Conservation (phyloP, 2,888 invertebrate species). For the Drosophila kokeensis region DNA sequence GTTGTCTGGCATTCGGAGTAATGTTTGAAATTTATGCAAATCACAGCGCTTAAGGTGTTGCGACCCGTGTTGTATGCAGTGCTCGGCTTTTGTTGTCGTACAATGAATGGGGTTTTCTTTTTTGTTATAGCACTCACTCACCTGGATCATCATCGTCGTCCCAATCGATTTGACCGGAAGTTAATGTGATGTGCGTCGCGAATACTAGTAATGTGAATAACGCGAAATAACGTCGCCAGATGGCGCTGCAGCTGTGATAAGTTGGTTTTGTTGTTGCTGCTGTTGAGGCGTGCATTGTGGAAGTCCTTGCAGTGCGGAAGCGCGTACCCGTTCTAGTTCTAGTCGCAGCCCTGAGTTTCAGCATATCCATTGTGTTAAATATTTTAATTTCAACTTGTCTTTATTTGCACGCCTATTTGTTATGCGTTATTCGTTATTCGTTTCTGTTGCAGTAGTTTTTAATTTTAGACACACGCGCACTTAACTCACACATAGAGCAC, state of each 20-base stretch:
- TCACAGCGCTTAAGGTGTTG: slow-evolving; percentile 57
- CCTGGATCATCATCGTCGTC: slow-evolving; percentile 86
- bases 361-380: slow-evolving; percentile 74
- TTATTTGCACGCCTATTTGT: slow-evolving; percentile 23
- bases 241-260: slow-evolving; percentile 42
- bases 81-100: slow-evolving; percentile 54
- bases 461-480: slow-evolving; percentile 70
- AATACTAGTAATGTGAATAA: slow-evolving; percentile 80
- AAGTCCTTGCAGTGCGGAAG: slow-evolving; percentile 64
- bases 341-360: slow-evolving; percentile 58
- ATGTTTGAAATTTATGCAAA: slow-evolving; percentile 71
- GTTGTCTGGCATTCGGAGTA: slow-evolving; percentile 31
- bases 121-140: slow-evolving; percentile 74
- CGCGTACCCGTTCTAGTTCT: slow-evolving; percentile 42
- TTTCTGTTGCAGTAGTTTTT: slow-evolving; percentile 64
- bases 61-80: slow-evolving; percentile 43
- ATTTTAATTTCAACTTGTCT: slow-evolving; percentile 52
- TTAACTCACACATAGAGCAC: slow-evolving; percentile 16
- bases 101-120: slow-evolving; percentile 37
- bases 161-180: slow-evolving; percentile 85
- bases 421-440: slow-evolving; percentile 17
- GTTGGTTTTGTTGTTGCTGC: slow-evolving; percentile 21
- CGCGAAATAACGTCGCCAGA: slow-evolving; percentile 71
- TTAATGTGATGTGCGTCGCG: slow-evolving; percentile 78
- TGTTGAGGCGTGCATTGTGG: slow-evolving; percentile 66